These are phyloP conservation scores for Mobula birostris DNA, from an alignment of 2,113 vertebrate species.

Conservation along the genomic window DNA sequence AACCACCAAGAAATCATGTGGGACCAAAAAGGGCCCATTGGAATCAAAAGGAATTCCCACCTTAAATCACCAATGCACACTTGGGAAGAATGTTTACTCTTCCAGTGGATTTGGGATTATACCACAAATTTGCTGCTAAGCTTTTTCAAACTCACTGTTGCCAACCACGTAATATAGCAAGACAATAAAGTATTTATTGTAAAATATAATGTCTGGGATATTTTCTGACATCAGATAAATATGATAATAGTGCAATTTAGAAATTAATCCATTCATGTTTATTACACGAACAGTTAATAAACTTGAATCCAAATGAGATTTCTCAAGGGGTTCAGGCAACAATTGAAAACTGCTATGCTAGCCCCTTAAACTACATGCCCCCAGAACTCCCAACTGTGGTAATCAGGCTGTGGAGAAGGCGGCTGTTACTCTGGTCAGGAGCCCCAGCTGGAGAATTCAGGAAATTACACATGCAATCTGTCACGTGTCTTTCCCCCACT, in stretches of 20 bases:
- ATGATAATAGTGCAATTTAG: neutral
- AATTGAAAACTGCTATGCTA: neutral
- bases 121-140: neutral
- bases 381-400: neutral
- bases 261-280: neutral
- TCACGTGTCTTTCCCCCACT: neutral
- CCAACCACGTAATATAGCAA: neutral
- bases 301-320: neutral
- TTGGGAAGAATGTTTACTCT: neutral
- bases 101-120: neutral
- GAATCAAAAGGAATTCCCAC: neutral
- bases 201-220: neutral
- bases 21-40: no score
- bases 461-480: neutral
- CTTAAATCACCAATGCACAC: neutral
- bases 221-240: no score
- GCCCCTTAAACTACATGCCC: neutral
- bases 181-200: slow-evolving; percentile 4
- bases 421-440: neutral
- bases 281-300: neutral
- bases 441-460: neutral
- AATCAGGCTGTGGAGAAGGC: neutral
- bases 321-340: neutral
- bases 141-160: neutral
- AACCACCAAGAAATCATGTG: no score